These are phyloP conservation scores for Callipepla californica DNA, from an alignment of 2,113 vertebrate species.

Conservation along the genomic window DNA sequence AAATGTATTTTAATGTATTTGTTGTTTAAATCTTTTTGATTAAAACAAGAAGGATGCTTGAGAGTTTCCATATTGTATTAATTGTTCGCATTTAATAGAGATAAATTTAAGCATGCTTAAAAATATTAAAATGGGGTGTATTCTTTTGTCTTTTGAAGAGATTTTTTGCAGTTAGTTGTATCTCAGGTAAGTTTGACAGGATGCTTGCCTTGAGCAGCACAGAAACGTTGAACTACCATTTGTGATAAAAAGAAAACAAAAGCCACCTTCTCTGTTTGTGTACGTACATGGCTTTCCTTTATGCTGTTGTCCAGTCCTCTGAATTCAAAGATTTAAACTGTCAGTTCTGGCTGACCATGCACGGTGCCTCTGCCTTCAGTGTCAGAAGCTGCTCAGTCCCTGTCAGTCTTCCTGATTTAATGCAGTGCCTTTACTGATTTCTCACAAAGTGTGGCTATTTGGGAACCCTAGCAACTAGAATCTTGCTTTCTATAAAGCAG, in stretches of 20 bases:
- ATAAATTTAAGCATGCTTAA: not conserved
- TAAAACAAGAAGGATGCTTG: not conserved
- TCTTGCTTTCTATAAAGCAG: not conserved
- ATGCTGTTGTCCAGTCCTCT: not conserved
- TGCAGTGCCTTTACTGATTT: conserved; percentile 7
- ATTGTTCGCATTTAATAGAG: not conserved
- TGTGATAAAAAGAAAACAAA: not conserved
- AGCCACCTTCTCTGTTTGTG: not conserved
- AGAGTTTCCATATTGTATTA: not conserved
- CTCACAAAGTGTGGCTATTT: not conserved
- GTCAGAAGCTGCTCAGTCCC: not conserved
- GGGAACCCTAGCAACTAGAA: not conserved
- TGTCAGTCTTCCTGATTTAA: not conserved
- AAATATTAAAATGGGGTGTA: not conserved
- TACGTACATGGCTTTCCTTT: not conserved
- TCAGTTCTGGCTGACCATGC: not conserved
- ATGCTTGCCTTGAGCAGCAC: not conserved
- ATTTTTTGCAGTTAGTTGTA: not conserved
- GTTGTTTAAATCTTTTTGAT: not conserved
- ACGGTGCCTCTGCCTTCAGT: not conserved
- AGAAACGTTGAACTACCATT: not conserved
- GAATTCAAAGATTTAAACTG: not conserved
- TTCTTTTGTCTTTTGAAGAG: not conserved
- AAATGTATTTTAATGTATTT: not conserved
- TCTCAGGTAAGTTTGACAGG: not conserved